These are phyloP conservation scores for Sinocyclocheilus maitianheensis DNA, from an alignment of 2,113 vertebrate species.

Conservation along the genomic window DNA sequence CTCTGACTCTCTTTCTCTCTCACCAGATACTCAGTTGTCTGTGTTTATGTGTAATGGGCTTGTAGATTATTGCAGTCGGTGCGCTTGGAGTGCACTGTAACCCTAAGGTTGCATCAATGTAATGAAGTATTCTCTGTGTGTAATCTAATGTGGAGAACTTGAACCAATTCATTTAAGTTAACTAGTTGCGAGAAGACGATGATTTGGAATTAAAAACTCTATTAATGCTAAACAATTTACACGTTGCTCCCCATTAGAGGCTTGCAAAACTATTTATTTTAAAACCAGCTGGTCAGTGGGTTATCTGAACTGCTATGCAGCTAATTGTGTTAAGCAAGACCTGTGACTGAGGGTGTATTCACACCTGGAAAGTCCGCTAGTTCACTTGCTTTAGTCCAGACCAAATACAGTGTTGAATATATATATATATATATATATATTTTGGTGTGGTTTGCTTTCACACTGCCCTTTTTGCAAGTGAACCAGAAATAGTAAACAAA, in stretches of 20 bases:
- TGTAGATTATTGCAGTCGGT: slow-evolving; percentile 8
- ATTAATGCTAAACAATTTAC: background rate
- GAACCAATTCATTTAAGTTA: background rate
- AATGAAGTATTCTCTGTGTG: background rate
- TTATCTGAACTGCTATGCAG: background rate
- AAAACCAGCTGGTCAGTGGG: background rate
- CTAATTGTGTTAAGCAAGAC: background rate
- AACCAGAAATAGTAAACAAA: too few relatives aligned
- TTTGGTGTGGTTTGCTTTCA: too few relatives aligned
- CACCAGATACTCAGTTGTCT: slow-evolving; percentile 41
- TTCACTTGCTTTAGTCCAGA: too few relatives aligned
- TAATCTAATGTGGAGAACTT: slow-evolving; percentile 3
- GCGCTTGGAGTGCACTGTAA: background rate
- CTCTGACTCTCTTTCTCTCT: slow-evolving; percentile 19
- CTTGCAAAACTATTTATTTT: background rate
- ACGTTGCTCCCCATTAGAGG: background rate
- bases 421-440: too few relatives aligned
- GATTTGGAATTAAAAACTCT: background rate
- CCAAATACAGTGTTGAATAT: too few relatives aligned
- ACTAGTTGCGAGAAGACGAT: background rate
- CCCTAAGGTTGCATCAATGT: background rate
- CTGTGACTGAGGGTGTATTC: too few relatives aligned
- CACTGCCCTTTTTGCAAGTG: too few relatives aligned
- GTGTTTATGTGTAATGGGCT: slow-evolving; percentile 40
- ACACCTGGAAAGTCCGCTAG: too few relatives aligned